Evolutionary conservation across 2,888 invertebrate genomes (phyloP).

Genomic region (Apodemia zela): DNA sequence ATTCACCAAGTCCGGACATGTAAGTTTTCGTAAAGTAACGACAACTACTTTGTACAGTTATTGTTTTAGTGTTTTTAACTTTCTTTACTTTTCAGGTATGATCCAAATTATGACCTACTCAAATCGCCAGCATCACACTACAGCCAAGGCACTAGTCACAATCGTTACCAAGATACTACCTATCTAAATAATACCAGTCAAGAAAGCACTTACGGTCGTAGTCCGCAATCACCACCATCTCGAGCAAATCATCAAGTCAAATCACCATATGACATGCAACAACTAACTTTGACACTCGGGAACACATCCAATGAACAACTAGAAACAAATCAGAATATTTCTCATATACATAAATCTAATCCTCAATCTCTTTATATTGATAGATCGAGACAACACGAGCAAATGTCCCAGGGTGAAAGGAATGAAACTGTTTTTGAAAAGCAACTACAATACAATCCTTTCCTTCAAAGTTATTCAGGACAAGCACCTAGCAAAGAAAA

Average conservation of each 20-base stretch:
- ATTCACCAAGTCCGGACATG: constrained; percentile 87
- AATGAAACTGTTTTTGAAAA: constrained; percentile 60
- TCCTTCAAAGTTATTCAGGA: constrained; percentile 55
- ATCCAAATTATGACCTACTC: constrained; percentile 76
- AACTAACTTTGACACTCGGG: constrained; percentile 68
- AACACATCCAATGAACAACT: constrained; percentile 63
- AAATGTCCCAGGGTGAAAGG: constrained; percentile 45
- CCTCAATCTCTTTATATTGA: constrained; percentile 75
- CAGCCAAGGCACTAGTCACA: constrained; percentile 65
- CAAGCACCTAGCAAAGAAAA: constrained; percentile 44
- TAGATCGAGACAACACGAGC: constrained; percentile 58
- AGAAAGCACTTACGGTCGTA: constrained; percentile 74
- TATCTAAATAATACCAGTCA: constrained; percentile 54
- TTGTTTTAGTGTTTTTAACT: constrained; percentile 6
- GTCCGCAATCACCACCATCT: constrained; percentile 68
- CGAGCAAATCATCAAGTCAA: constrained; percentile 62
- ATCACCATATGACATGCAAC: constrained; percentile 68
- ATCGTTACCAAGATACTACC: constrained; percentile 62
- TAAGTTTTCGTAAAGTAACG: constrained; percentile 42
- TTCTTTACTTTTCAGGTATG: constrained; percentile 66
- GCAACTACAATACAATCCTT: constrained; percentile 61
- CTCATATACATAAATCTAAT: constrained; percentile 65
- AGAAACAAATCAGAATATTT: constrained; percentile 50
- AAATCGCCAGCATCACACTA: constrained; percentile 77
- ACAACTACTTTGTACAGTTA: not conserved